Base-by-base conservation (phyloP, 92 coral and sea anemone species). In the Phenganax stokvisi region DNA sequence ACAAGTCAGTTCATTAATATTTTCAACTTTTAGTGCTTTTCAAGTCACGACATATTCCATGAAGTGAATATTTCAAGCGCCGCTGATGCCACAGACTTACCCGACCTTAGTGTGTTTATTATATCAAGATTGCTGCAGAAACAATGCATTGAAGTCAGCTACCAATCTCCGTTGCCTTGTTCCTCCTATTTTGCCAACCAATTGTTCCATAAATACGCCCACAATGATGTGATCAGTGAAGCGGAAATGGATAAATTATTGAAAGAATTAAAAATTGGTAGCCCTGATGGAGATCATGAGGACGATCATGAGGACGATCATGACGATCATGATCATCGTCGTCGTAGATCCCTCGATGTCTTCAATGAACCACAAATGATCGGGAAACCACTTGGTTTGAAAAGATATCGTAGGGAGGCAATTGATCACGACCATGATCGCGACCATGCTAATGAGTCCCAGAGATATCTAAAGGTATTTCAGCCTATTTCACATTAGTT, bases 161-260 rank as follows among this genome's bases (percentile, higher is more conserved):
- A 75, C 66, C 61, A 54, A 17, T 20, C 80, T 20, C 80, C 80
- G 56, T n/a, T 75, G 57, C 80, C 80, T 75, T 75, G 80, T 56
- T 12, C 80, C 51, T 75, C 64, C 20, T 75, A 55, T 57, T 75
- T 75, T 56, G 52, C 28, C 12, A 56, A 56, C 80, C 37, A 75
- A 20, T 27, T 75, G 52, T 75, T 75, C 8, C 20, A 75, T 1
- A 29, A 75, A 31, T 75, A 75, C 31, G 80, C 80, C 6, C 51
- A 56, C 0, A 75, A 75, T 75, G 20, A 56, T 53, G 64, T 57
- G 51, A 30, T 75, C 28, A 75, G 52, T 25, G 51, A 75, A 56
- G 54, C 20, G 66, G 57, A 75, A 37, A 56, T 75, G 11, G 67
- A 75, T 25, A 51, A 75, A 57, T 59, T 75, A 31, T 57, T 75